These are phyloP conservation scores for Remorina albescens DNA, from an alignment of 2,797 vertebrate genomes.

Conservation along the genomic window DNA sequence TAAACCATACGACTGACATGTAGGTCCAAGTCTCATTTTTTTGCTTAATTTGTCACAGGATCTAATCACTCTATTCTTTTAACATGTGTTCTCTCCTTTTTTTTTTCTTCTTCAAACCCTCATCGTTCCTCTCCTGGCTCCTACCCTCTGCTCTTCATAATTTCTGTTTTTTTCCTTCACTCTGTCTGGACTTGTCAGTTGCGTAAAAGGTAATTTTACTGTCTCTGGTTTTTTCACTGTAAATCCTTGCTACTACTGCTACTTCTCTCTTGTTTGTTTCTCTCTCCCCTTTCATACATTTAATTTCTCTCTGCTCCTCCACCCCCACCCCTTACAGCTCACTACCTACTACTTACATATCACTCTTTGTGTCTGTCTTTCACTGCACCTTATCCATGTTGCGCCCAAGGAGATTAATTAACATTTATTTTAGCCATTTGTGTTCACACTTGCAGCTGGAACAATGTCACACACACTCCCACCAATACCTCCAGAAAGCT, in stretches of 20 bases:
- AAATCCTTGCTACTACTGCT: conserved; percentile 46
- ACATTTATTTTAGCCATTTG: conserved; percentile 15
- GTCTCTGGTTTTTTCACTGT: conserved; percentile 66
- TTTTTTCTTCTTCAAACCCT: conserved; percentile 58
- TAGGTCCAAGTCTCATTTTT: conserved; percentile 46
- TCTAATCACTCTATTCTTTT: conserved; percentile 69
- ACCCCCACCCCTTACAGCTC: neutral
- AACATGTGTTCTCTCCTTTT: conserved; percentile 74
- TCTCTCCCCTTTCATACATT: neutral
- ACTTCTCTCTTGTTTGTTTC: conserved; percentile 29
- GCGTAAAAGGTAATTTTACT: conserved; percentile 86
- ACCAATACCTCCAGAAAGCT: conserved; percentile 19
- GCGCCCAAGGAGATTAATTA: conserved; percentile 15
- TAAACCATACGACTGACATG: conserved; percentile 42
- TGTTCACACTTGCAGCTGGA: conserved; percentile 24
- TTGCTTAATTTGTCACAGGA: conserved; percentile 57
- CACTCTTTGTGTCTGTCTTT: conserved; percentile 46
- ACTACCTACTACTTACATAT: conserved; percentile 24
- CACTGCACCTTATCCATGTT: conserved; percentile 60
- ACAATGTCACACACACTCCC: conserved; percentile 2
- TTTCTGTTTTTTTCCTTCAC: conserved; percentile 65
- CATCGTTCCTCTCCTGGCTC: conserved; percentile 69
- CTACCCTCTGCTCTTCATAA: conserved; percentile 67
- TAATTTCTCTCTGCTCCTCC: no score
- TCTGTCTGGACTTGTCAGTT: conserved; percentile 89